Evolutionary conservation across 2,888 invertebrate genomes (phyloP).

Genomic region (Acrobasis repandana): DNA sequence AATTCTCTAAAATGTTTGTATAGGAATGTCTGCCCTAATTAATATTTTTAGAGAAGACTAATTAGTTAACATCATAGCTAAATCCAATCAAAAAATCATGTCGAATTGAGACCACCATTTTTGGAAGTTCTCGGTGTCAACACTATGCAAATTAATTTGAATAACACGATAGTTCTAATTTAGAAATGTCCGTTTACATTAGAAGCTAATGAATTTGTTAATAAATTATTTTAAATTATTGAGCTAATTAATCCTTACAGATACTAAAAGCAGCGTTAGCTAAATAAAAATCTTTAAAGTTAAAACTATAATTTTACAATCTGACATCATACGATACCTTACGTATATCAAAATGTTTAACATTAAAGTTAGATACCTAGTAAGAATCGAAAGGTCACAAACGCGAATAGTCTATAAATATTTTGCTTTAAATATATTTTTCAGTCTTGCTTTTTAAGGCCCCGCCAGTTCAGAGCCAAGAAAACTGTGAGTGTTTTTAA

Average conservation of each 20-base stretch:
- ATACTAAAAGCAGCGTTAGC: neutral
- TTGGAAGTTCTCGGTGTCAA: neutral
- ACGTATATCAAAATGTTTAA: neutral
- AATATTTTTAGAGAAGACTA: too few relatives aligned
- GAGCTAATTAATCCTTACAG: slow-evolving; percentile 1
- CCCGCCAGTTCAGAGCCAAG: too few relatives aligned
- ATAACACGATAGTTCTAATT: slow-evolving; percentile 13
- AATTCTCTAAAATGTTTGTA: too few relatives aligned
- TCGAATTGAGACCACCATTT: neutral
- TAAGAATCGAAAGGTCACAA: too few relatives aligned
- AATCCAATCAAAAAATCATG: neutral
- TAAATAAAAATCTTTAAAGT: slow-evolving; percentile 3
- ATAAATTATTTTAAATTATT: slow-evolving; percentile 4
- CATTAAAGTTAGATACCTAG: neutral
- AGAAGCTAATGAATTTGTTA: neutral
- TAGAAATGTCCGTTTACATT: neutral
- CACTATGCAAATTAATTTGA: neutral
- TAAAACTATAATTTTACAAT: neutral
- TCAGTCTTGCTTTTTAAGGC: too few relatives aligned
- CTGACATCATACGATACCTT: slow-evolving; percentile 3
- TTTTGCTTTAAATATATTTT: too few relatives aligned
- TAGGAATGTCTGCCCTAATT: too few relatives aligned
- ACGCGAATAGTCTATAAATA: too few relatives aligned
- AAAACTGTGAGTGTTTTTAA: too few relatives aligned
- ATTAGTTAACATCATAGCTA: too few relatives aligned